Evolutionary conservation across 2,113 vertebrate genomes (phyloP).

Genomic region (Lampris incognitus): DNA sequence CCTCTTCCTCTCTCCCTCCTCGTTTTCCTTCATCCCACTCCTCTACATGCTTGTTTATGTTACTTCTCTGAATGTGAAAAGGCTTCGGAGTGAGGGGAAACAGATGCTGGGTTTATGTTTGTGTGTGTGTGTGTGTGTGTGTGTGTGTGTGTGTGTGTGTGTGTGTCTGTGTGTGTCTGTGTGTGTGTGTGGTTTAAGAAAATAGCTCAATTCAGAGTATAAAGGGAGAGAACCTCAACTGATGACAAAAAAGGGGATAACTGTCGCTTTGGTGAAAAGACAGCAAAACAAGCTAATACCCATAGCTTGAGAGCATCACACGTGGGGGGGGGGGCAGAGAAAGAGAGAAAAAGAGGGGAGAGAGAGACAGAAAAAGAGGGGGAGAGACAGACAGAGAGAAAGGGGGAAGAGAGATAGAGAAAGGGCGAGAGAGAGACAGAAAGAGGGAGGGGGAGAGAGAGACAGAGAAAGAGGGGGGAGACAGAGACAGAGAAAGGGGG

Average conservation of each 20-base stretch:
- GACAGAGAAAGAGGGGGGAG: neutral
- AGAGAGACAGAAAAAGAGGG: neutral
- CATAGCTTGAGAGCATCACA: no score
- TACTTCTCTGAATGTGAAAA: neutral
- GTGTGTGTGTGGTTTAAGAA: conserved; percentile 26
- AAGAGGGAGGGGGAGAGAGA: neutral
- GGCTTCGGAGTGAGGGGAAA: conserved; percentile 2
- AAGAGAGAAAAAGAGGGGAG: neutral
- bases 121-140: no score
- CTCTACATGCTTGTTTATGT: neutral
- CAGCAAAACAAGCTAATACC: conserved; percentile 2
- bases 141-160: neutral
- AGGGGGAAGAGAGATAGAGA: neutral
- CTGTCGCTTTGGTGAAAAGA: conserved; percentile 15
- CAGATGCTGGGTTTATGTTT: conserved; percentile 6
- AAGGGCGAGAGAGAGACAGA: neutral
- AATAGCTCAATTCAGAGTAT: conserved; percentile 34
- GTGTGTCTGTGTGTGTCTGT: no score
- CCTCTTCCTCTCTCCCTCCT: neutral
- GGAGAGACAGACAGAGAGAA: neutral
- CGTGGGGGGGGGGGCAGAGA: neutral
- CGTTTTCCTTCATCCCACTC: neutral
- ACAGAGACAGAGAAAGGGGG: no score
- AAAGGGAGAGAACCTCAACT: neutral
- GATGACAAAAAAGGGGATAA: conserved; percentile 9